phyloP scores from a whole-genome alignment of 2,113 vertebrate genomes.

The Tetraodon nigroviridis region DNA sequence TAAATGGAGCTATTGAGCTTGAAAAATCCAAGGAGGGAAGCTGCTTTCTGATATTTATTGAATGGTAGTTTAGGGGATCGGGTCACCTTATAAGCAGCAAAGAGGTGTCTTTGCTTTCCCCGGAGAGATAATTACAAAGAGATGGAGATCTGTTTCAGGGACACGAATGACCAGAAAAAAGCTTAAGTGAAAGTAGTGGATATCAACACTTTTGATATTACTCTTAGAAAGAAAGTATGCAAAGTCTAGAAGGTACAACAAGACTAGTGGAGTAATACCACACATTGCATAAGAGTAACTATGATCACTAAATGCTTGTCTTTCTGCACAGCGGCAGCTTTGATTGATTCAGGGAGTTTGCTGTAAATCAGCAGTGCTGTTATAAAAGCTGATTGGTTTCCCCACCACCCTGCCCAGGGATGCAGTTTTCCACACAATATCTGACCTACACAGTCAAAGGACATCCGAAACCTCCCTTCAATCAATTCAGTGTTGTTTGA shows the following conservation, averaged over 20 bases:
- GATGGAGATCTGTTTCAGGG: too few species aligned
- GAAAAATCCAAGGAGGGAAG: too few species aligned
- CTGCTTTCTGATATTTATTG: too few species aligned
- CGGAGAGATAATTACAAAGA: too few species aligned
- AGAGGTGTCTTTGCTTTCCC: too few species aligned
- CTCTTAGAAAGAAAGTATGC: too few species aligned
- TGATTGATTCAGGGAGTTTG: constrained; percentile 68
- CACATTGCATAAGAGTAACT: constrained; percentile 51
- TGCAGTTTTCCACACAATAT: constrained; percentile 27
- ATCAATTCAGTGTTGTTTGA: too few species aligned
- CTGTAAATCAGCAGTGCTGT: constrained; percentile 64
- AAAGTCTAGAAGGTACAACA: not conserved
- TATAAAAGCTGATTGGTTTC: constrained; percentile 41
- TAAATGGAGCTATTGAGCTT: constrained; percentile 25
- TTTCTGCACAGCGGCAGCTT: constrained; percentile 58
- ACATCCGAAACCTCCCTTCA: not conserved
- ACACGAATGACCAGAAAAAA: too few species aligned
- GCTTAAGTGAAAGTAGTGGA: too few species aligned
- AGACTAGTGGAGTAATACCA: constrained; percentile 57
- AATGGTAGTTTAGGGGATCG: too few species aligned
- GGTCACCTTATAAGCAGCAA: too few species aligned
- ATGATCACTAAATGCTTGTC: constrained; percentile 53
- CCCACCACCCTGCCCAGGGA: constrained; percentile 39
- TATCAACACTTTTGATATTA: too few species aligned
- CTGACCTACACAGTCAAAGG: constrained; percentile 46